Percentiles rank a stretch among this genome's conserved stretches.
phyloP scores from a whole-genome alignment of 2,888 invertebrate genomes.

The Drosophila flavopinicola region DNA sequence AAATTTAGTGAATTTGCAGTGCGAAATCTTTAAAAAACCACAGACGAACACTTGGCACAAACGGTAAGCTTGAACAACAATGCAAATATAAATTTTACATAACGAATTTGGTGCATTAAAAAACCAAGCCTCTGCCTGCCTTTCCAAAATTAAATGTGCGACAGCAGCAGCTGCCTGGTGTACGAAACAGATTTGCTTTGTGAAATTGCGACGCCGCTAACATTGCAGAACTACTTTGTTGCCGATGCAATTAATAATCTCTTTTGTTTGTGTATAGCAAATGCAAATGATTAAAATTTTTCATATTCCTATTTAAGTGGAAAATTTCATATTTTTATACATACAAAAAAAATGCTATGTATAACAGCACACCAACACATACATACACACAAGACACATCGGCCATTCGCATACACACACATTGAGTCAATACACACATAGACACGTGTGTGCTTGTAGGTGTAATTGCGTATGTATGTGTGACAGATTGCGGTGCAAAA shows the following conservation, averaged over 20 bases:
- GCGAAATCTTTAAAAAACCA: conserved; percentile 83
- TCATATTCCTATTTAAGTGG: conserved; percentile 61
- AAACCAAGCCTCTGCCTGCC: conserved; percentile 55
- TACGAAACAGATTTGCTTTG: conserved; percentile 40
- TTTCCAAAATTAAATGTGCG: conserved; percentile 69
- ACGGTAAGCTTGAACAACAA: conserved; percentile 81
- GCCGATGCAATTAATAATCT: background rate
- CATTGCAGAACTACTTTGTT: conserved; percentile 4
- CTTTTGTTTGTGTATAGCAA: conserved; percentile 15
- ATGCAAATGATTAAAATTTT: conserved; percentile 7
- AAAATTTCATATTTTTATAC: conserved; percentile 80
- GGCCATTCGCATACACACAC: conserved; percentile 63
- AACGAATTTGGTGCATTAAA: conserved; percentile 64
- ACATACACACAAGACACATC: conserved; percentile 42
- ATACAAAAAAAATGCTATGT: conserved; percentile 81
- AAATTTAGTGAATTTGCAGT: conserved; percentile 84
- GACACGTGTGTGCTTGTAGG: conserved; percentile 53
- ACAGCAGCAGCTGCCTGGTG: conserved; percentile 70
- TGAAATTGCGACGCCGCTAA: conserved; percentile 32
- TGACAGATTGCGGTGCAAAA: conserved; percentile 76
- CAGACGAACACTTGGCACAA: conserved; percentile 83
- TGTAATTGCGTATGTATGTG: conserved; percentile 47
- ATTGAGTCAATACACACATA: conserved; percentile 33
- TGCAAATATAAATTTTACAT: conserved; percentile 67
- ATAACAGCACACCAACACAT: conserved; percentile 74